phyloP scores from a whole-genome alignment of 2,888 invertebrate species.

The Drosophila differens region DNA sequence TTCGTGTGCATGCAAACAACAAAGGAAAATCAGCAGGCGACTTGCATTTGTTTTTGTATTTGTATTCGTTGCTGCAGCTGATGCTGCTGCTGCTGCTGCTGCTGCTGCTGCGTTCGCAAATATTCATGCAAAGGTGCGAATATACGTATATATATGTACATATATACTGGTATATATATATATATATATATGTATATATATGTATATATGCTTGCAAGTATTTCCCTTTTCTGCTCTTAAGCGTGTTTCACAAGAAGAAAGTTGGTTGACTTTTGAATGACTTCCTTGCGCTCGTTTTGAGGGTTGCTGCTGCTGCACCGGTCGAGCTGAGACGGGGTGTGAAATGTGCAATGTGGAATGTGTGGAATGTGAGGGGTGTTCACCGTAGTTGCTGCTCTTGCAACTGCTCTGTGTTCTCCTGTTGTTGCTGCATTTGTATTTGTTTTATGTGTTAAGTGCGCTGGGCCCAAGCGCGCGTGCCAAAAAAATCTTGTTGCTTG shows the following conservation, averaged over 20 bases:
- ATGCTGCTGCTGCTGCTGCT: constrained; percentile 28
- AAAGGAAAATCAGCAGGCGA: constrained; percentile 66
- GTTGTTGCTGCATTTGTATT: constrained; percentile 51
- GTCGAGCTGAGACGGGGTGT: constrained; percentile 5
- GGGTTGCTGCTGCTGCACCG: not conserved
- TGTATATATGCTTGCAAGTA: constrained; percentile 14
- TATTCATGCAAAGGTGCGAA: constrained; percentile 30
- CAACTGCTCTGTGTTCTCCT: constrained; percentile 16
- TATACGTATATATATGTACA: not conserved
- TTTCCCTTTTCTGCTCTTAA: constrained; percentile 68
- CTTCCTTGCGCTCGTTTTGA: constrained; percentile 69
- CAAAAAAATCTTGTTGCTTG: constrained; percentile 42
- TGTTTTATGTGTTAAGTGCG: constrained; percentile 83
- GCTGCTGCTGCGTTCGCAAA: constrained; percentile 40
- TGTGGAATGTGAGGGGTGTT: constrained; percentile 7
- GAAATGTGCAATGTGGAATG: not conserved
- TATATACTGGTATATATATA: constrained; percentile 4
- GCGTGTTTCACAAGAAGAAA: constrained; percentile 83
- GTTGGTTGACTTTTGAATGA: constrained; percentile 85
- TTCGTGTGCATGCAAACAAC: constrained; percentile 72
- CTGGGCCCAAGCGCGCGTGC: constrained; percentile 68
- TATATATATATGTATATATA: not conserved
- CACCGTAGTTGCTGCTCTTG: constrained; percentile 25
- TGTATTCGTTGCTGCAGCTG: constrained; percentile 13
- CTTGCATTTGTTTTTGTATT: constrained; percentile 26